Conservation (phyloP, 2,797 vertebrate species). For the Halcyon leucocephala region DNA sequence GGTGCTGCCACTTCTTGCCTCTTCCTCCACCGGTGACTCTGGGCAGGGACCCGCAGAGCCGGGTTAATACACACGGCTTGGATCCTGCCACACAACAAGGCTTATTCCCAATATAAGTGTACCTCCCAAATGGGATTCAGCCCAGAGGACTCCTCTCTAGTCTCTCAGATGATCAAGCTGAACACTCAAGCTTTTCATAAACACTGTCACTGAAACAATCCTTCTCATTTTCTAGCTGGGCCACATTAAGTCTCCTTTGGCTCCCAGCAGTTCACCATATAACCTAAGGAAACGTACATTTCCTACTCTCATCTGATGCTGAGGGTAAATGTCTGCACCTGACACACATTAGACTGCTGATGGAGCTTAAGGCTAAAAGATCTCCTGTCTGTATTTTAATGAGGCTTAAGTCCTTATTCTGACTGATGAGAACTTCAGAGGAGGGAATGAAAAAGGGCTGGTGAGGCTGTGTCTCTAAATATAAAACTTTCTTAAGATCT, state of each 20-base stretch:
- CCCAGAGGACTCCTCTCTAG: not conserved
- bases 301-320: not conserved
- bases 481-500: not conserved
- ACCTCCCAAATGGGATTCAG: not conserved
- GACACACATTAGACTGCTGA: not conserved
- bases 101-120: not conserved
- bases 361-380: not conserved
- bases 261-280: not conserved
- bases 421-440: not conserved
- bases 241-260: not conserved
- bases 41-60: not conserved
- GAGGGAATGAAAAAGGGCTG: not conserved
- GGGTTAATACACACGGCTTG: rapidly evolving
- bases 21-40: not conserved
- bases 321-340: not conserved
- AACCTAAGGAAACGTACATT: not conserved
- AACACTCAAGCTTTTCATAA: not conserved
- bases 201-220: not conserved
- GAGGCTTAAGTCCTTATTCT: not conserved
- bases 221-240: not conserved
- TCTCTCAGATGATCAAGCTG: not conserved
- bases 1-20: not conserved
- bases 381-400: not conserved
- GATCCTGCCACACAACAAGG: not conserved
- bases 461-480: not conserved